A percentile compares a stretch with the other conserved stretches of the same genome.
Conservation (phyloP, 2,113 vertebrate genomes). For the Zosterops japonicus region DNA sequence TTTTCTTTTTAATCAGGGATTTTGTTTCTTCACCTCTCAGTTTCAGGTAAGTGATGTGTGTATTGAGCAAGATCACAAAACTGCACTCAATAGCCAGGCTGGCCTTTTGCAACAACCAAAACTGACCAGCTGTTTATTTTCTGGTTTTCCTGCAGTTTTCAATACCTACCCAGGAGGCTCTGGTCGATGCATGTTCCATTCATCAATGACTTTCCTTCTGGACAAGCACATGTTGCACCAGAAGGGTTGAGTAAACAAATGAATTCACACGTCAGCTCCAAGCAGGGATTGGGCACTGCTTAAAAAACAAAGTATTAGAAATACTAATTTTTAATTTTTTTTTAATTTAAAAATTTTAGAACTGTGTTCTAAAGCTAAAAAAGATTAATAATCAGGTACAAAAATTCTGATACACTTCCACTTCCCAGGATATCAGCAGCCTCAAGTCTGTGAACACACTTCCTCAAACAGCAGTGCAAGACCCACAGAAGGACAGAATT, state of each 20-base stretch:
- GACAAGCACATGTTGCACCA: conserved; percentile 90
- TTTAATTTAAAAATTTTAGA: not conserved
- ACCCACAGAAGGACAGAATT: not conserved
- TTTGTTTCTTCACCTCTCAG: not conserved
- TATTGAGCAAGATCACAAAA: not conserved
- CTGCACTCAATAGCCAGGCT: not conserved
- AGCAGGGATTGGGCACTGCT: conserved; percentile 90
- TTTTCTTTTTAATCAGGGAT: not conserved
- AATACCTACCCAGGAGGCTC: conserved; percentile 82
- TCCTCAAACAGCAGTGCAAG: not conserved
- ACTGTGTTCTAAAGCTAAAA: not conserved
- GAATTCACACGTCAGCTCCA: conserved; percentile 89
- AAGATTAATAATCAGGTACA: not conserved
- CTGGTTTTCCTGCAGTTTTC: not conserved
- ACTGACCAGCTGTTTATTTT: not conserved
- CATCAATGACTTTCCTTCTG: conserved; percentile 90
- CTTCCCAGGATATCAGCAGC: not conserved
- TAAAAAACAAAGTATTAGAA: not conserved
- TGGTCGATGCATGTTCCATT: conserved; percentile 90
- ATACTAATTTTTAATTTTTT: not conserved
- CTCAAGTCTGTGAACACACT: not conserved
- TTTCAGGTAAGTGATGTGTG: not conserved
- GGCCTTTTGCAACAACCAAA: not conserved
- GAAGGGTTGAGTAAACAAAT: conserved; percentile 93
- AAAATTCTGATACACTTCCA: not conserved